A percentile compares a stretch with the other conserved stretches of the same genome.
Conservation (phyloP, 1,140 invertebrate genomes). For the Akabosia matsudoensis region DNA sequence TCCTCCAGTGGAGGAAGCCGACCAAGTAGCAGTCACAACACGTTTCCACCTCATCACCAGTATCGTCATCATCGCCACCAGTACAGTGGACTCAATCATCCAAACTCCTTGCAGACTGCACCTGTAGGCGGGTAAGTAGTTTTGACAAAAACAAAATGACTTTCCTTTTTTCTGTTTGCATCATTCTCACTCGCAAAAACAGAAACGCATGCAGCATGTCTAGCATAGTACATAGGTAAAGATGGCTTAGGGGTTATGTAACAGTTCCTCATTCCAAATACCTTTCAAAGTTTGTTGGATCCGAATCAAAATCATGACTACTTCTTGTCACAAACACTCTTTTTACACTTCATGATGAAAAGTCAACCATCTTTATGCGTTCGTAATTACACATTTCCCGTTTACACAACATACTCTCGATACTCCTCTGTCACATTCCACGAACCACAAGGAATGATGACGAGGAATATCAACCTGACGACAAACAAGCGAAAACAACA, state of each 20-base stretch:
- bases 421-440: neutral
- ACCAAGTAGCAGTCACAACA: conserved; percentile 4
- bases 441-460: neutral
- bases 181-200: too few species aligned
- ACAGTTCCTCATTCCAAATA: conserved; percentile 2
- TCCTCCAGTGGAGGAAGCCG: neutral
- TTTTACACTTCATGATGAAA: neutral
- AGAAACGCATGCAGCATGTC: neutral
- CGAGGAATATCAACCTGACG: neutral
- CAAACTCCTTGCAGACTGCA: conserved; percentile 38
- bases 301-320: neutral
- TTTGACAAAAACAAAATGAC: neutral
- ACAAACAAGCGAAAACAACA: neutral
- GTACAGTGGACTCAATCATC: conserved; percentile 11
- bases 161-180: neutral
- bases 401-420: neutral
- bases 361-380: neutral
- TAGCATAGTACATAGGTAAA: neutral
- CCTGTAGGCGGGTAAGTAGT: conserved; percentile 39
- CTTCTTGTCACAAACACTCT: neutral
- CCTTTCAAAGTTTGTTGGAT: neutral
- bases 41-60: neutral
- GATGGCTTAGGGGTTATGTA: neutral
- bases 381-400: neutral
- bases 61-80: conserved; percentile 6